Conservation (phyloP, 2,888 invertebrate genomes). For the Cerceris rybyensis region DNA sequence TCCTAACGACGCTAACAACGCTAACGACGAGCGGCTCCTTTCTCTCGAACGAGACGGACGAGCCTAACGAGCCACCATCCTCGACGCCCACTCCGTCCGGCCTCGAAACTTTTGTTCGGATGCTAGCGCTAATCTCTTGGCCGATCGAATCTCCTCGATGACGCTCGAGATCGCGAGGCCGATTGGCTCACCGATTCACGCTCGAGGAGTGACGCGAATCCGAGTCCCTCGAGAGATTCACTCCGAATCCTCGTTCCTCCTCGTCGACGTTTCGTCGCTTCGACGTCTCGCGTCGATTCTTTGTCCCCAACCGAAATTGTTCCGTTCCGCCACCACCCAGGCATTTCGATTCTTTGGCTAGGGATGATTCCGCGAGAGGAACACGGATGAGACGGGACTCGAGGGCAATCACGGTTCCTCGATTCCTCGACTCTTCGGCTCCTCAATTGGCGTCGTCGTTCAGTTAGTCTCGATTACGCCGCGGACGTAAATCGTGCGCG, state of each 20-base stretch:
- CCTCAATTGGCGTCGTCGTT: slow-evolving; percentile 40
- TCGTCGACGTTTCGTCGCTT: background rate
- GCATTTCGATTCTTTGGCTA: no score
- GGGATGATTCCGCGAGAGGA: background rate
- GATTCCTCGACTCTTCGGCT: slow-evolving; percentile 51
- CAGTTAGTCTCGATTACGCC: slow-evolving; percentile 57
- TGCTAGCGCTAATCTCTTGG: slow-evolving; percentile 15
- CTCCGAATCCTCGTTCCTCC: background rate
- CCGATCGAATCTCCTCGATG: slow-evolving; percentile 41
- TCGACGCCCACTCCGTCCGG: slow-evolving; percentile 53
- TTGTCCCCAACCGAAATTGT: no score
- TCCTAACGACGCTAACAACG: slow-evolving; percentile 10
- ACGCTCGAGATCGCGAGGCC: slow-evolving; percentile 22
- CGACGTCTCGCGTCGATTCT: no score
- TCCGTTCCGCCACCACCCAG: no score
- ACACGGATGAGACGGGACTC: slow-evolving; percentile 14
- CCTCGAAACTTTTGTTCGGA: slow-evolving; percentile 33
- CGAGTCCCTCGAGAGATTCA: background rate
- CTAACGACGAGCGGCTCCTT: slow-evolving; percentile 15
- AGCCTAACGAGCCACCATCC: slow-evolving; percentile 40
- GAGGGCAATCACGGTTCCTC: slow-evolving; percentile 55
- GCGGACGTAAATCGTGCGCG: slow-evolving; percentile 33
- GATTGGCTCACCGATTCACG: slow-evolving; percentile 15
- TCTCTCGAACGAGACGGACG: slow-evolving; percentile 1
- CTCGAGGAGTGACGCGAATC: background rate